Base-by-base conservation (phyloP, 2,888 invertebrate genomes). In the Beris chalybata region DNA sequence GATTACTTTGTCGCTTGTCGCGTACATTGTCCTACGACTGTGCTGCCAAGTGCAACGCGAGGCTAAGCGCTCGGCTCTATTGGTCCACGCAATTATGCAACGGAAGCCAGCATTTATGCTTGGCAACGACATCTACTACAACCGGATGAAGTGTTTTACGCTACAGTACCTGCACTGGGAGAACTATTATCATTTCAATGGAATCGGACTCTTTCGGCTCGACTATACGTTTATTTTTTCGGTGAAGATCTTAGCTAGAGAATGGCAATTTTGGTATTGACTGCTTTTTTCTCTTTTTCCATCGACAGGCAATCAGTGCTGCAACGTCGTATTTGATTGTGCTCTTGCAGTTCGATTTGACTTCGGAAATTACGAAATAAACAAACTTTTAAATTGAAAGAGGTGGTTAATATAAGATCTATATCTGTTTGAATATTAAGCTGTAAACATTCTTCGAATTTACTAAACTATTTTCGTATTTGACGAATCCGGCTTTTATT, bases 201-300 rank as follows among this genome's bases (percentile, higher is more conserved):
- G 79, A 31, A 75, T 80, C 43, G 81, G 81, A 6, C 69, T 81
- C 44, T 81, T 79, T 71, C 73, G 74, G 5, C 70, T 81, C 70
- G 81, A 81, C 69, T 81, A 81, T 29, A 81, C 81, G 0, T 81
- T 81, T 55, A 80, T 81, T 68, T 81, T 81, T 73, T 80, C 81
- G 71, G 81, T 81, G 67, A 74, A 74, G 7, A 53, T 45, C 11
- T 12, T 15, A 9, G n/a, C 1, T 22, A 22, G 22, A 22, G 22
- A 1, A 22, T 22, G 22, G 22, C 22, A 22, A 22, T 30, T 44
- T 50, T 11, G 58, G 58, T 29, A 50, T 63, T 7, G 13, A 44
- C 9, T 44, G n/a, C 7, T 66, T 47, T n/a, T 31, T 59, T 30
- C 38, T 30, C 48, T 38, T 22, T 22, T 22, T 22, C 22, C 3